Base-by-base conservation (phyloP, 2,797 vertebrate genomes). In the Natrix natrix region DNA sequence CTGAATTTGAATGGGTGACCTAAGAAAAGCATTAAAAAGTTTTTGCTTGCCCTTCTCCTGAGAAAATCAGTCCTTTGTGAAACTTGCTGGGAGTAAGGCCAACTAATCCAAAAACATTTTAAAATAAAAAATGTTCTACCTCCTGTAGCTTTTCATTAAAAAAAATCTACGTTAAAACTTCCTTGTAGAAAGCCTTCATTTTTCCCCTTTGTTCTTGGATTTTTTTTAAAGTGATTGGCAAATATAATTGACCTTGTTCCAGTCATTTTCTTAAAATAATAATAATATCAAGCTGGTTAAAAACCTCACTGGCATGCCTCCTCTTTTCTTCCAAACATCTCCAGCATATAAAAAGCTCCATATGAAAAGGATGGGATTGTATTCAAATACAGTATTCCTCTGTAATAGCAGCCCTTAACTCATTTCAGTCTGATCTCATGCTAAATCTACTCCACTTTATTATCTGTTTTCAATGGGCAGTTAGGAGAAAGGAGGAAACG, bases 181-280 rank as follows among this genome's bases (percentile, higher is more conserved):
- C 24, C 20, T 86, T 57, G 69, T 48, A 69, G 69, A 89, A 69
- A 87, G 60, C 55, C 10, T 28, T 83, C 14, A n/a, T 0, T 78
- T 88, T 24, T 22, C 17, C 52, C 22, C 20, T 88, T 17, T n/a
- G 48, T 66, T 14, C 54, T 90, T 57, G 54, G 61, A 4, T 63
- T 6, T 37, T 63, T 57, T 69, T 69, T 56, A 55, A 55, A 90
- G 4, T 17, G 61, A 87, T 24, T 93, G 88, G 55, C 78, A 93
- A 87, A 60, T 56, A 60, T 90, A 57, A 92, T 63, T 63, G 74
- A 55, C 59, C 22, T 1, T 66, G 74, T 90, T 91, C 43, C 88
- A 78, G 55, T 88, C 86, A 87, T 66, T 93, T 28, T 91, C 37
- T 32, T 26, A 63, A 86, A 90, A 90, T 56, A 90, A 86, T 52